These are phyloP conservation scores for Acanthurus tractus DNA, from an alignment of 2,797 vertebrate species.

Conservation along the genomic window DNA sequence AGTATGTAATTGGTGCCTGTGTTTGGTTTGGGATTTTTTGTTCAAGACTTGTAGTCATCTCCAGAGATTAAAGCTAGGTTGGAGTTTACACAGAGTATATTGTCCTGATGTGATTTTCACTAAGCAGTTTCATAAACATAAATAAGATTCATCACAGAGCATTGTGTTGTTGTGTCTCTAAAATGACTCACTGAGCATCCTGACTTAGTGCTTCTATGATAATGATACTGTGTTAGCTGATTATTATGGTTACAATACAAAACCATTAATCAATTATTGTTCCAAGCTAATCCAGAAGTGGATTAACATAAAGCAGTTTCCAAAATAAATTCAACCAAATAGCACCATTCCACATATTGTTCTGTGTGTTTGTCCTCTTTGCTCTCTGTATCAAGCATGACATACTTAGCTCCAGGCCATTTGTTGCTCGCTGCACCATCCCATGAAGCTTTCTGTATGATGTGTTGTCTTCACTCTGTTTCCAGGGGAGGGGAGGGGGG, in stretches of 20 bases:
- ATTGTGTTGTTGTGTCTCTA: conserved; percentile 33
- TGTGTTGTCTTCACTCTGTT: conserved; percentile 56
- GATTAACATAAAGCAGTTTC: conserved; percentile 41
- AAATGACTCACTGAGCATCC: conserved; percentile 9
- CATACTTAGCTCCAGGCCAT: conserved; percentile 51
- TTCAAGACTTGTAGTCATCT: conserved; percentile 49
- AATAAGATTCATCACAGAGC: conserved; percentile 32
- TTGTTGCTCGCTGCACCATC: conserved; percentile 68
- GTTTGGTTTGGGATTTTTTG: conserved; percentile 44
- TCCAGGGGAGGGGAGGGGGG: conserved; percentile 9
- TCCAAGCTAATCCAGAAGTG: conserved; percentile 36
- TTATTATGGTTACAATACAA: conserved; percentile 13
- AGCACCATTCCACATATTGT: conserved; percentile 37
- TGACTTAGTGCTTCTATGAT: conserved; percentile 27
- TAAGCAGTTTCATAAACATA: conserved; percentile 34
- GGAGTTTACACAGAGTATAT: conserved; percentile 42
- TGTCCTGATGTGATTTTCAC: conserved; percentile 47
- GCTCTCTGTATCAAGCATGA: conserved; percentile 47
- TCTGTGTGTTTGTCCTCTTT: conserved; percentile 58
- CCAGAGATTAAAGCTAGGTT: conserved; percentile 22
- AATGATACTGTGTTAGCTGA: conserved; percentile 34
- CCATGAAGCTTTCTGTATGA: conserved; percentile 60
- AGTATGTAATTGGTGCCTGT: conserved; percentile 28
- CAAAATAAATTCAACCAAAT: conserved; percentile 66
- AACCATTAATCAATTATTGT: conserved; percentile 43